phyloP scores from a whole-genome alignment of 1,140 invertebrate genomes.

The Mercenaria mercenaria region DNA sequence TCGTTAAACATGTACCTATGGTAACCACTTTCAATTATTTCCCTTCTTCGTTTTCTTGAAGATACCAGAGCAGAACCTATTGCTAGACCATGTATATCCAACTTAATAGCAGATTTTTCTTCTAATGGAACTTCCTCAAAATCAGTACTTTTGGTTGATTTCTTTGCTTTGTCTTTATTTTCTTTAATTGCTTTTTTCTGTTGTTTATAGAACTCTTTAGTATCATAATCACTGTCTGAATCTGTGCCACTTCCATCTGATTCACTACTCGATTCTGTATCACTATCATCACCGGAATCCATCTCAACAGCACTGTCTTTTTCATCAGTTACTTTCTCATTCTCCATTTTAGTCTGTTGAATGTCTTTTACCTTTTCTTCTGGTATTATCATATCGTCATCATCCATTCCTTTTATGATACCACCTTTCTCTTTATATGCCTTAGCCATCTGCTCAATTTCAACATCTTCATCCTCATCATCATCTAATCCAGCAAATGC shows the following conservation, averaged over 20 bases:
- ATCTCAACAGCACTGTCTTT: slow-evolving; percentile 75
- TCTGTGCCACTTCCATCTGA: slow-evolving; percentile 75
- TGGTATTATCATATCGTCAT: slow-evolving; percentile 70
- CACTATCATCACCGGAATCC: slow-evolving; percentile 71
- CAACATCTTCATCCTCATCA: slow-evolving; percentile 95
- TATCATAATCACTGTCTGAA: slow-evolving; percentile 78
- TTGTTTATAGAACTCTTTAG: slow-evolving; percentile 70
- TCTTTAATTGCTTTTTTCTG: slow-evolving; percentile 55
- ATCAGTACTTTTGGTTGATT: slow-evolving; percentile 85
- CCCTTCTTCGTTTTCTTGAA: slow-evolving; percentile 83
- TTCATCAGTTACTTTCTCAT: slow-evolving; percentile 87
- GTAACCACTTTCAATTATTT: slow-evolving; percentile 84
- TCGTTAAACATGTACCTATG: slow-evolving; percentile 87
- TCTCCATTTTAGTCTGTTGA: background rate
- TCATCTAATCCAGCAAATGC: slow-evolving; percentile 93
- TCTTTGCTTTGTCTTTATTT: slow-evolving; percentile 43
- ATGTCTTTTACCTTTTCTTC: slow-evolving; percentile 30
- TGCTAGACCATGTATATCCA: slow-evolving; percentile 93
- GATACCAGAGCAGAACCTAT: slow-evolving; percentile 84
- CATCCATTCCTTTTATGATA: slow-evolving; percentile 71
- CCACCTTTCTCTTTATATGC: slow-evolving; percentile 88
- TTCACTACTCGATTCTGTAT: slow-evolving; percentile 62
- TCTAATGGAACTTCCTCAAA: slow-evolving; percentile 89
- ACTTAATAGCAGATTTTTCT: slow-evolving; percentile 85
- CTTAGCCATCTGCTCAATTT: slow-evolving; percentile 93